Evolutionary conservation across 2,113 vertebrate genomes (phyloP), one percentile per base, ranked within the genome.

Genomic region (Albula glossodonta): DNA sequence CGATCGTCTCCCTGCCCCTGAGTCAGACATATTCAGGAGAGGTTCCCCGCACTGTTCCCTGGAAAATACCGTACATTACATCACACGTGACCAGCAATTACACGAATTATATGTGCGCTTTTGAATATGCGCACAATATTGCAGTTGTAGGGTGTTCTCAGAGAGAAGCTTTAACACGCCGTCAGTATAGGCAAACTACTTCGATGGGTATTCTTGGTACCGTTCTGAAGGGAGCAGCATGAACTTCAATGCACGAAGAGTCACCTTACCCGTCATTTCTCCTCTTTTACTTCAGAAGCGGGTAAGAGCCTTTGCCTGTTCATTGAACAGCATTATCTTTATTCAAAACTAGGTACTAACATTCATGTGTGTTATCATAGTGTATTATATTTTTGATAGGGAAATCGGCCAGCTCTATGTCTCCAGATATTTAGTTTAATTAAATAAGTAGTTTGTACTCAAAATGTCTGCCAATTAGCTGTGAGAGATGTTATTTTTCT

Each of bases 191-290:
- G 81, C 15, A 81, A 87, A 90, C 91, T 80, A 80, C 90, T 93
- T 88, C 82, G 80, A 87, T 90, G 89, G 92, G 89, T 83, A 50
- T 90, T 92, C 25, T 51, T 89, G 77, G 86, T 41, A 87, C 8
- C 0, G 85, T 79, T 93, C 74, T 88, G 91, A 91, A 93, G 90
- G 90, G 85, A 88, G 89, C 95, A 94, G 90, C 88, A 98, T 98
- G 98, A 98, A 95, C 94, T 95, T 98, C 91, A 94, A 92, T 93
- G 96, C 96, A 10, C 97, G 97, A 94, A 97, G 97, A 96, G 96
- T 96, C 88, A 98, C 97, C 3, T 90, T 98, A 93, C 97, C 98
- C 87, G 95, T 96, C 89, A 96, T 98, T 91, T 97, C 96, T 74
- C 97, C 97, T 87, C 89, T 98, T 89, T 95, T 95, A 93, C 95